These are phyloP conservation scores for Marmota monax DNA, from an alignment of 2,113 vertebrate species.

Conservation along the genomic window DNA sequence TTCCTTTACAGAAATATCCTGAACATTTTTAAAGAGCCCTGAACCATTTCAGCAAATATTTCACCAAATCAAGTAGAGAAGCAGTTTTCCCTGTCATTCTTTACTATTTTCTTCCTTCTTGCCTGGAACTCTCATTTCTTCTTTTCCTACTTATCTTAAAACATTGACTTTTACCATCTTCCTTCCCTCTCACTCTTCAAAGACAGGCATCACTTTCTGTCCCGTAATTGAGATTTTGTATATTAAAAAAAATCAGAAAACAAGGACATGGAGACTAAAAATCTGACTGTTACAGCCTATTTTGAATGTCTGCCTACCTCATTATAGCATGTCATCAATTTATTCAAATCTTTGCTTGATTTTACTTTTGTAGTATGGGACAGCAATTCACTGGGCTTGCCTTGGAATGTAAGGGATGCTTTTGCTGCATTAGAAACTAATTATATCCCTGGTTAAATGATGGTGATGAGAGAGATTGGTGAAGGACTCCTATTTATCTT, in stretches of 20 bases:
- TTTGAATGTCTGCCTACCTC: background rate
- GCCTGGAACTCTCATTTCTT: background rate
- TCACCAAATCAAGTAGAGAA: background rate
- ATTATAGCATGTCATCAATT: background rate
- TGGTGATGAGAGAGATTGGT: background rate
- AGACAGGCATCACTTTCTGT: background rate
- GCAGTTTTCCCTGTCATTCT: background rate
- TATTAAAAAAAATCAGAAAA: background rate
- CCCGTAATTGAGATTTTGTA: background rate
- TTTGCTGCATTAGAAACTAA: background rate
- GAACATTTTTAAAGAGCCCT: background rate
- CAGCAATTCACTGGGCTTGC: background rate
- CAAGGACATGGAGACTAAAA: background rate
- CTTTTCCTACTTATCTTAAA: conserved; percentile 13
- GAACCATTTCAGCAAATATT: background rate
- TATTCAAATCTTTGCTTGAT: background rate
- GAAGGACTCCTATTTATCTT: background rate
- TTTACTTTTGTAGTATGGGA: background rate
- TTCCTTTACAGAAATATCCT: background rate
- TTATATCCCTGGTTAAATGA: background rate
- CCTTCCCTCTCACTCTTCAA: background rate
- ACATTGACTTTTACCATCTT: background rate
- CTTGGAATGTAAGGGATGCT: background rate
- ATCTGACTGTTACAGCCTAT: background rate
- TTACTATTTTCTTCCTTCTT: conserved; percentile 13